Evolutionary conservation across 2,113 vertebrate species (phyloP), one percentile per base, ranked within the genome.

Genomic region (Pedionomus torquatus): DNA sequence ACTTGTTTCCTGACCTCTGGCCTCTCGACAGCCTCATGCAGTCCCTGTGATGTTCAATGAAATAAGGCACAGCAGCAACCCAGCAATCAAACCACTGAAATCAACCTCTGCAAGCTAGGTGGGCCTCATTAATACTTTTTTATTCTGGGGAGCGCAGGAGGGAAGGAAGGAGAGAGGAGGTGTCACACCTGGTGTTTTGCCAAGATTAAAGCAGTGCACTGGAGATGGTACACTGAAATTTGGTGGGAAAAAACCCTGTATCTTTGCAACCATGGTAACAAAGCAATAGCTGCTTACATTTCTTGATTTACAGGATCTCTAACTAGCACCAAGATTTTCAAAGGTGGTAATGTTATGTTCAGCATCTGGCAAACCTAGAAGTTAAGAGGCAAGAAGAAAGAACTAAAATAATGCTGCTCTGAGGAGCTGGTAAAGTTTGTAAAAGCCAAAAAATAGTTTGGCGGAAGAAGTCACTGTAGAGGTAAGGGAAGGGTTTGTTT

Each of bases 1-100:
- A 61, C 66, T 77, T 83, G 49, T 64, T 89, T 72, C 28, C 66
- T 95, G 90, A 93, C 91, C 94, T 89, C 70, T 89, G 87, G 66
- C 84, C 70, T 83, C 84, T 77, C 43, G 61, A 48, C 80, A 87
- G 65, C 77, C 33, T 84, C 77, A 20, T 54, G n/a, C 70, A 87
- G 84, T 65, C 89, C n/a, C 57, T 72, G 74, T 33, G 66, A 93
- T 85, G 84, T 83, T 79, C 90, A 90, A 89, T 57, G n/a, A 82
- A 93, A 49, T 61, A 46, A 79, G 66, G 91, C 93, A 91, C 90
- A 93, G 90, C 87, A 87, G 78, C 70, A 88, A 46, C 57, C 71
- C 78, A 21, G 91, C 70, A 82, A 66, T 82, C 89, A 91, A 90
- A 61, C 70, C 13, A 5, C 83, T 80, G 68, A 91, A 90, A 91